These are phyloP conservation scores for Drosophila mimica DNA, from an alignment of 2,888 invertebrate species.

Conservation along the genomic window DNA sequence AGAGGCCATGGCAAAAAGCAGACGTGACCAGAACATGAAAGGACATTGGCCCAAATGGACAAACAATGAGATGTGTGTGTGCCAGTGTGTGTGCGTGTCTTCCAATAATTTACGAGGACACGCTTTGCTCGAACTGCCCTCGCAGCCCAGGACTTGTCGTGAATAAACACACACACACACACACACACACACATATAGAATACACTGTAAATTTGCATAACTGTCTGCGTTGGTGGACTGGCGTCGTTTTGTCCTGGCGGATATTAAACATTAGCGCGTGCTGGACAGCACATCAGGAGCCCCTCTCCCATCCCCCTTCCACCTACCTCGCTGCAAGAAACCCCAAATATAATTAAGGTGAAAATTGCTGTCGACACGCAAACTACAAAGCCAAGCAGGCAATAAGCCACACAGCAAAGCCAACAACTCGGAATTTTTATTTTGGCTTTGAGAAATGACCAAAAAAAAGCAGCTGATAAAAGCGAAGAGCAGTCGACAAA, in stretches of 20 bases:
- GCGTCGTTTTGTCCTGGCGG: constrained; percentile 47
- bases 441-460: constrained; percentile 68
- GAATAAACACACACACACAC: constrained; percentile 54
- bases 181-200: constrained; percentile 47
- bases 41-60: constrained; percentile 79
- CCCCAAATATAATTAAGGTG: constrained; percentile 78
- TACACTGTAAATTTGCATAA: constrained; percentile 82
- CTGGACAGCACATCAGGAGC: constrained; percentile 65
- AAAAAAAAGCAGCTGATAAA: constrained; percentile 58
- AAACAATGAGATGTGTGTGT: constrained; percentile 40
- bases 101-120: constrained; percentile 76
- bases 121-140: constrained; percentile 62
- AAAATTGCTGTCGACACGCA: constrained; percentile 80
- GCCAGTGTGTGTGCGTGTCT: constrained; percentile 39
- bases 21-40: constrained; percentile 55
- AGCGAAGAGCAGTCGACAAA: constrained; percentile 18
- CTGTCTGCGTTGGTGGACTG: constrained; percentile 60
- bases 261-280: constrained; percentile 80
- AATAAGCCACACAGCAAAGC: constrained; percentile 10
- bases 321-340: constrained; percentile 9
- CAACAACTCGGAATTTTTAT: constrained; percentile 28
- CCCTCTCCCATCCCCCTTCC: not conserved
- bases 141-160: constrained; percentile 41
- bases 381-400: constrained; percentile 29
- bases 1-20: constrained; percentile 62